Conservation (phyloP, 2,113 vertebrate genomes). For the Albula goreensis region DNA sequence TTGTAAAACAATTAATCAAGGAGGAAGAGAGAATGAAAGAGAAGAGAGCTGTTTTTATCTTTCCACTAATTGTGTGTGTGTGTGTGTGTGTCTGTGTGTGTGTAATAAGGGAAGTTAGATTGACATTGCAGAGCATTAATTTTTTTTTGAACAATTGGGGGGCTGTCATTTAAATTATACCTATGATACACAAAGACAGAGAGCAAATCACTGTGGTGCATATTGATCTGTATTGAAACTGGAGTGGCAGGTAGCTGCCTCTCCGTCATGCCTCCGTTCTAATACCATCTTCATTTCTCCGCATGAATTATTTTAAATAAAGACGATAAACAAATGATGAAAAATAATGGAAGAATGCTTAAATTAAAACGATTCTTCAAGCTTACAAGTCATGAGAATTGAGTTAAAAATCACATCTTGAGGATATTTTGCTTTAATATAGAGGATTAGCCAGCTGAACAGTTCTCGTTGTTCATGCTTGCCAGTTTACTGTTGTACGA, state of each 20-base stretch:
- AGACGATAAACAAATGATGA: neutral
- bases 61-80: constrained; percentile 3
- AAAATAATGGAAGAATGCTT: neutral
- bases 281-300: neutral
- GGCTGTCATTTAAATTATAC: neutral
- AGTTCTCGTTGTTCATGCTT: neutral
- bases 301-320: neutral
- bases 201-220: neutral
- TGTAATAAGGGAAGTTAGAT: neutral
- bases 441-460: neutral
- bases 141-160: neutral
- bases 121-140: neutral
- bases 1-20: constrained; percentile 45
- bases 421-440: neutral
- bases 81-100: neutral
- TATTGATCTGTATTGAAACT: neutral
- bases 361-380: neutral
- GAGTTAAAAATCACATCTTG: neutral
- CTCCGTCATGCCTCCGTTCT: neutral
- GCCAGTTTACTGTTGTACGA: neutral
- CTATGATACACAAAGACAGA: neutral
- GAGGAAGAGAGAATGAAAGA: constrained; percentile 27
- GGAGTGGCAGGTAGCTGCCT: neutral
- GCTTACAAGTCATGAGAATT: neutral
- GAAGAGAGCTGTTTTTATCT: constrained; percentile 12